phyloP scores from a whole-genome alignment of 2,113 vertebrate species.

The Caranx melampygus region DNA sequence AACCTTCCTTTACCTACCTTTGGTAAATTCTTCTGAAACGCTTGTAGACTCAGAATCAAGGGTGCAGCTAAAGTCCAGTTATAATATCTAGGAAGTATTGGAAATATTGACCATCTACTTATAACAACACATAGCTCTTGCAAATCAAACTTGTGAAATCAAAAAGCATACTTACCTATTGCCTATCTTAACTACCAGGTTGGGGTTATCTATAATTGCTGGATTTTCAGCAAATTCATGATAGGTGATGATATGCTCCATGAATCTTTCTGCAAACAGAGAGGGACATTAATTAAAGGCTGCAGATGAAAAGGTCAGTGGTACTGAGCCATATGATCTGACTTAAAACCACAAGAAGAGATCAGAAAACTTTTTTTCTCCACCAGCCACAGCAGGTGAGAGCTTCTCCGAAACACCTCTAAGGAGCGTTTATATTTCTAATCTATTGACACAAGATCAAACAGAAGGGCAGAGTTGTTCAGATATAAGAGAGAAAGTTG shows the following conservation, averaged over 20 bases:
- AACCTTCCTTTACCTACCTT: slow-evolving; percentile 83
- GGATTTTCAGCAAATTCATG: slow-evolving; percentile 97
- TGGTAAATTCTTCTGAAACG: slow-evolving; percentile 98
- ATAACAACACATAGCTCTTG: neutral
- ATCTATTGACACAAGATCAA: neutral
- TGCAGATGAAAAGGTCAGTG: slow-evolving; percentile 32
- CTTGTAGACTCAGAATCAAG: slow-evolving; percentile 96
- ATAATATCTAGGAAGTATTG: slow-evolving; percentile 93
- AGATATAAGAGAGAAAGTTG: neutral
- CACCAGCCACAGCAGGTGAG: neutral
- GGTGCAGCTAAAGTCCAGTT: slow-evolving; percentile 98
- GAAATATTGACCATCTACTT: neutral
- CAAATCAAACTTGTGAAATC: neutral
- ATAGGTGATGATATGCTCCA: slow-evolving; percentile 97
- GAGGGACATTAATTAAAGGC: slow-evolving; percentile 33
- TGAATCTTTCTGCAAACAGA: slow-evolving; percentile 91
- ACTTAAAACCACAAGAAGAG: slow-evolving; percentile 19
- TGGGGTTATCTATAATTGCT: slow-evolving; percentile 97
- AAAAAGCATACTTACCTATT: slow-evolving; percentile 80
- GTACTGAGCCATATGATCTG: slow-evolving; percentile 17
- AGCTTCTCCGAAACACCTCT: neutral
- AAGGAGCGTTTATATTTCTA: neutral
- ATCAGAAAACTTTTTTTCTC: slow-evolving; percentile 4
- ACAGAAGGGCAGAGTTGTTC: neutral
- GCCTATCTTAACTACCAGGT: slow-evolving; percentile 93